phyloP scores from a whole-genome alignment of 53 echinoderm and acorn worm species.

The Hippasteria phrygiana region DNA sequence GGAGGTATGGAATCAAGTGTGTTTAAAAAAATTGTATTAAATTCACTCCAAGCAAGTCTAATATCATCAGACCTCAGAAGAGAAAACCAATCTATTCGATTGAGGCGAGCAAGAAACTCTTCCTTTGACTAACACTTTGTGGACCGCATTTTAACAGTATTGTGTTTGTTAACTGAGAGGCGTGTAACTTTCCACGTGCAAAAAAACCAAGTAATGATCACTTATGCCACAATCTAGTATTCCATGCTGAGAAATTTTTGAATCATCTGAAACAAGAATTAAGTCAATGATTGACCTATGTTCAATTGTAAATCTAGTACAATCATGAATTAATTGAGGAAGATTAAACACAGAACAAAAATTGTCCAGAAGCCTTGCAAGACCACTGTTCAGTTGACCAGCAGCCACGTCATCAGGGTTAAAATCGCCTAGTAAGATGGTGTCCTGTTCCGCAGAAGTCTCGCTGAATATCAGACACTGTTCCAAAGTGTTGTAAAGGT shows the following conservation, averaged over 20 bases:
- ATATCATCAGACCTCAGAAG: conserved; percentile 7
- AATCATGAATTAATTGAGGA: conserved; percentile 18
- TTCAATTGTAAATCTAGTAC: conserved; percentile 13
- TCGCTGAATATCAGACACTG: background rate
- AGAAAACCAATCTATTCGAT: conserved; percentile 22
- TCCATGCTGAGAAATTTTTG: conserved; percentile 7
- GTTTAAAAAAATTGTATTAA: conserved; percentile 4
- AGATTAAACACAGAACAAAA: conserved; percentile 22
- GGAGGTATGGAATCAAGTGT: conserved; percentile 8
- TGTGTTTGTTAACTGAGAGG: conserved; percentile 14
- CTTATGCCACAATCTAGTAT: conserved; percentile 11
- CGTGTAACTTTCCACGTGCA: conserved; percentile 10
- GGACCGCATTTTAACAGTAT: conserved; percentile 6
- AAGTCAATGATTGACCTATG: conserved; percentile 24
- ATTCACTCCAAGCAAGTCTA: conserved; percentile 26
- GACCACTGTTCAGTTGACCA: background rate
- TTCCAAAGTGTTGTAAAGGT: background rate
- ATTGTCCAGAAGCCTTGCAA: background rate
- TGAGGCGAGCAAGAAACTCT: conserved; percentile 11
- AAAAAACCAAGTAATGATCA: conserved; percentile 16
- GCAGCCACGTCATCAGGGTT: background rate
- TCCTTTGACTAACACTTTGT: background rate
- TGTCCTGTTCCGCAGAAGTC: background rate
- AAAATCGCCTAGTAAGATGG: background rate
- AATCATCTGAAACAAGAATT: conserved; percentile 3